phyloP scores from a whole-genome alignment of 2,888 invertebrate genomes.

The Phortica okadai region DNA sequence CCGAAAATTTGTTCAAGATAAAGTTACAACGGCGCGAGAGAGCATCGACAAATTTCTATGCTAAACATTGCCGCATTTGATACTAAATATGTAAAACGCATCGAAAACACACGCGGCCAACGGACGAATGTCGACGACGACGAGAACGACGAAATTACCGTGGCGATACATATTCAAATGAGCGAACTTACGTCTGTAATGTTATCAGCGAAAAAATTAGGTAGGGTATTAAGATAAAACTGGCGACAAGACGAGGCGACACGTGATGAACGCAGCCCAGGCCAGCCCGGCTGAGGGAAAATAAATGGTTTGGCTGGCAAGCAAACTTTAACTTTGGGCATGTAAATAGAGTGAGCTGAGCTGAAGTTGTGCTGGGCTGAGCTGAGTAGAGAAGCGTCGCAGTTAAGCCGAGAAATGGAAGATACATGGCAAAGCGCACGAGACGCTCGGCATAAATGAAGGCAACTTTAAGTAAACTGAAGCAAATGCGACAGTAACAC shows the following conservation, averaged over 20 bases:
- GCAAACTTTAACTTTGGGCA: background rate
- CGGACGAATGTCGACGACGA: conserved; percentile 9
- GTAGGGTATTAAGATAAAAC: conserved; percentile 67
- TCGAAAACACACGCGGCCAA: background rate
- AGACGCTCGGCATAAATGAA: conserved; percentile 6
- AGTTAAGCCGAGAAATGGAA: conserved; percentile 7
- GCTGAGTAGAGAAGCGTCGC: conserved; percentile 21
- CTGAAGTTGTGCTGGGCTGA: background rate
- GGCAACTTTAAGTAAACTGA: conserved; percentile 15
- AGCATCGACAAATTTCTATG: conserved; percentile 23
- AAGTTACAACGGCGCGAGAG: conserved; percentile 13
- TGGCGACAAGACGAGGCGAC: conserved; percentile 30
- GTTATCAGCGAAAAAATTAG: conserved; percentile 57
- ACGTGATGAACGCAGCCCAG: background rate
- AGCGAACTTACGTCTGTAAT: conserved; percentile 17
- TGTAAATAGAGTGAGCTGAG: background rate
- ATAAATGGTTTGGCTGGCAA: conserved; percentile 27
- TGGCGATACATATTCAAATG: conserved; percentile 28
- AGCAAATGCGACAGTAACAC: background rate
- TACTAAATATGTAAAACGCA: conserved; percentile 13
- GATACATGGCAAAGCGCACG: background rate
- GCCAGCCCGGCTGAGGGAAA: conserved; percentile 31
- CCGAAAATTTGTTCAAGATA: conserved; percentile 59
- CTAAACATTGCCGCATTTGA: conserved; percentile 11
- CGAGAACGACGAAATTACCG: conserved; percentile 36